These are phyloP conservation scores for Limenitis camilla DNA, from an alignment of 2,888 invertebrate species.

Conservation along the genomic window DNA sequence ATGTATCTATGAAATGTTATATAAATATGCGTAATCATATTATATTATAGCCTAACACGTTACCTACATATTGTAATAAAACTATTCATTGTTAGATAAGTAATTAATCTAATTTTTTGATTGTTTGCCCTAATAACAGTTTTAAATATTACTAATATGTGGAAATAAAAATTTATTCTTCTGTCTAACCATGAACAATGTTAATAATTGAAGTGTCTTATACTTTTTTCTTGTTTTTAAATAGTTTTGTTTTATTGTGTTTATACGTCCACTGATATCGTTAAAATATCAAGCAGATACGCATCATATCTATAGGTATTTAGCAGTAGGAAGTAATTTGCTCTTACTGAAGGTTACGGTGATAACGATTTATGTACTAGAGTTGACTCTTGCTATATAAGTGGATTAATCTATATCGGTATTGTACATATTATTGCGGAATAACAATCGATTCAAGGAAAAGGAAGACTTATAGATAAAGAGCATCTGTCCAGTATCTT, in stretches of 20 bases:
- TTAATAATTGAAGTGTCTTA: no score
- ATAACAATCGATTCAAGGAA: constrained; percentile 1
- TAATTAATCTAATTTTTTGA: no score
- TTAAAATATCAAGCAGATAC: constrained; percentile 20
- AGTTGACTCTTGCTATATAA: constrained; percentile 33
- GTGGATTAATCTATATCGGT: constrained; percentile 22
- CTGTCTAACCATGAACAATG: no score
- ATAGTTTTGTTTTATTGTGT: neutral
- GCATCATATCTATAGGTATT: constrained; percentile 37
- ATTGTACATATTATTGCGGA: constrained; percentile 10
- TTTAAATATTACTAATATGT: no score
- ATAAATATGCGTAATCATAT: constrained; percentile 19
- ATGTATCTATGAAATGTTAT: constrained; percentile 34
- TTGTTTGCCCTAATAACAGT: no score
- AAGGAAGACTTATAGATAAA: constrained; percentile 9
- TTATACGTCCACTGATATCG: constrained; percentile 14
- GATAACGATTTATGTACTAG: constrained; percentile 45
- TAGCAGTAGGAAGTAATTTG: constrained; percentile 68
- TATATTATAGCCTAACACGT: no score
- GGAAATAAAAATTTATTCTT: no score
- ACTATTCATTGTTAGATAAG: no score
- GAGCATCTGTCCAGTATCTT: neutral
- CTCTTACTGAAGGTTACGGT: constrained; percentile 61
- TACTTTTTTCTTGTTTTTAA: neutral
- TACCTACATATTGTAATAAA: no score